A percentile compares a stretch with the other conserved stretches of the same genome.
These are phyloP conservation scores for Aldrovandia affinis DNA, from an alignment of 2,797 vertebrate species.

Conservation along the genomic window DNA sequence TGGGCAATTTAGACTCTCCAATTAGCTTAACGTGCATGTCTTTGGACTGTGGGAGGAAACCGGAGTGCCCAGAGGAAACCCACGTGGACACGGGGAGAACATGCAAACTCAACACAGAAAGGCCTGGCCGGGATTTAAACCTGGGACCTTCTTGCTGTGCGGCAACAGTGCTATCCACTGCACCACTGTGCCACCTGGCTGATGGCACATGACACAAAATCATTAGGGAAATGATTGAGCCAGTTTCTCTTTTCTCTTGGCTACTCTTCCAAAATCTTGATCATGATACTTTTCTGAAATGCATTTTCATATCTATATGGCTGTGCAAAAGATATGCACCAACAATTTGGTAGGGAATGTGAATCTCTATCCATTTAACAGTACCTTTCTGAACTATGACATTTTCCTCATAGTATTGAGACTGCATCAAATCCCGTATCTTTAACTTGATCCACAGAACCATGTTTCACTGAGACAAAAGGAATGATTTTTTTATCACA, in stretches of 20 bases:
- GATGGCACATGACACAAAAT: neutral
- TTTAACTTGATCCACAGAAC: constrained; percentile 7
- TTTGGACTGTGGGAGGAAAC: too few relatives aligned
- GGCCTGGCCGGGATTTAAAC: too few relatives aligned
- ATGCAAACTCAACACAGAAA: too few relatives aligned
- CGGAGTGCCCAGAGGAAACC: too few relatives aligned
- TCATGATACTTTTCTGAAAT: neutral
- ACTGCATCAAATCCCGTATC: neutral
- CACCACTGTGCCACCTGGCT: too few relatives aligned
- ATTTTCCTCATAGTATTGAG: neutral
- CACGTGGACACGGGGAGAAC: too few relatives aligned
- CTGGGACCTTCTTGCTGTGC: too few relatives aligned
- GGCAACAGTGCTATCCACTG: too few relatives aligned
- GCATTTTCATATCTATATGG: neutral
- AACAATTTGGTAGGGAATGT: neutral
- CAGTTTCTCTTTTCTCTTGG: neutral
- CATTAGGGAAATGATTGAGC: neutral
- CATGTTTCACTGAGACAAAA: neutral
- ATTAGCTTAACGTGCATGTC: too few relatives aligned
- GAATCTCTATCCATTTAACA: too few relatives aligned
- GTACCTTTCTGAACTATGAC: neutral
- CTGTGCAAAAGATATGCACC: neutral
- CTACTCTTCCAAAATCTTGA: neutral
- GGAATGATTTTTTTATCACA: neutral
- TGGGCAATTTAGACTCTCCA: too few relatives aligned